Conservation (phyloP, 2,113 vertebrate species). For the Grus americana region DNA sequence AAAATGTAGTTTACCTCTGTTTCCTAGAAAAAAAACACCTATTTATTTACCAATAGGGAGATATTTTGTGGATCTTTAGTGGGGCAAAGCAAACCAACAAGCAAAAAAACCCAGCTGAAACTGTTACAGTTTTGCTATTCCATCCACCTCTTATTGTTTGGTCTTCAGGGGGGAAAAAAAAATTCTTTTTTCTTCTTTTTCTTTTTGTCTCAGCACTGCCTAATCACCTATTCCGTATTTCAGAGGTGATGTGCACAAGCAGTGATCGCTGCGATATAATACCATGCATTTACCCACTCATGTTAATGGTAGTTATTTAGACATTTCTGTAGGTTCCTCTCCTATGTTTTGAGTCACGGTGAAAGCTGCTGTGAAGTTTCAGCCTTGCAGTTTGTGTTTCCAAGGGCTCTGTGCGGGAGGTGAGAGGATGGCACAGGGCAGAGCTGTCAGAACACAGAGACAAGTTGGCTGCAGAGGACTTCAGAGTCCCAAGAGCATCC, state of each 20-base stretch:
- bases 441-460: neutral
- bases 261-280: neutral
- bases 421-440: neutral
- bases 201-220: neutral
- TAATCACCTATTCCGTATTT: neutral
- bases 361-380: neutral
- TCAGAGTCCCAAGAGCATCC: neutral
- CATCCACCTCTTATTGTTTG: accelerated
- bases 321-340: neutral
- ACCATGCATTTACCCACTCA: neutral
- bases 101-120: neutral
- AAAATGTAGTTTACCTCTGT: neutral
- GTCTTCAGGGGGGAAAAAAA: accelerated
- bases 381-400: neutral
- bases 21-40: neutral
- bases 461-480: neutral
- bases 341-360: accelerated
- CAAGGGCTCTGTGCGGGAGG: neutral
- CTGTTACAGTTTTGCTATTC: neutral
- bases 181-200: neutral
- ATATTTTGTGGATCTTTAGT: neutral
- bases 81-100: neutral
- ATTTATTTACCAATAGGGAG: neutral
- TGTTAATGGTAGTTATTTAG: neutral
- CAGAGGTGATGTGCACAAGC: neutral